Evolutionary conservation across 2,888 invertebrate genomes (phyloP), one percentile per base, ranked within the genome.

Genomic region (Andrena praecox): DNA sequence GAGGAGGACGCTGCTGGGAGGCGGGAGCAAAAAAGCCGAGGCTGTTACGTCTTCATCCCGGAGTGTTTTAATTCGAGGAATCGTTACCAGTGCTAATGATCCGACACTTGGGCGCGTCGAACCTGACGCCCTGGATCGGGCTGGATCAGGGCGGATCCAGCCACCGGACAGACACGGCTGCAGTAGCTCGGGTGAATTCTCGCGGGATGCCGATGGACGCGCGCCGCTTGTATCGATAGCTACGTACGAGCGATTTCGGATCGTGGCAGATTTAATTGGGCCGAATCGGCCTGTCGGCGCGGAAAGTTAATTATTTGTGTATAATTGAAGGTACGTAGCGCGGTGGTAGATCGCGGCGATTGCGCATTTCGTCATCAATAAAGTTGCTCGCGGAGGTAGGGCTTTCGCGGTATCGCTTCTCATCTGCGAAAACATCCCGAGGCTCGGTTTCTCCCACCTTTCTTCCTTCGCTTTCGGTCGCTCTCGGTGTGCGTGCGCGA

Each of bases 331-430:
- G 77, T 82, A 84, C 72, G 80, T 84, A 77, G 77, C 82, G 54
- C 79, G 81, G 71, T 85, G 80, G 85, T 86, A 90, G 91, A 90
- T 90, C 84, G 81, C 64, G 20, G 74, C 84, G 90, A 91, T 90
- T 90, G 89, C 79, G 68, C 83, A 88, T 91, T 90, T 90, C 87
- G 86, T 91, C 91, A 89, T 91, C 90, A 90, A 90, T 89, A 91
- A 90, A 90, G 80, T 90, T 86, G 77, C 80, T 75, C 80, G 77
- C 83, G 75, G 75, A 70, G 77, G 89, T 83, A 76, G 77, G 70
- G 68, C 79, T 82, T 85, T 83, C 85, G 80, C 85, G 88, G 78
- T 91, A 91, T 91, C 89, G 85, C 67, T 75, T 83, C 85, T 81
- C 89, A 89, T 90, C 90, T 88, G 82, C 80, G 84, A 86, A 88